Base-by-base conservation (phyloP, 2,113 vertebrate species). In the Neopipo cinnamomea region DNA sequence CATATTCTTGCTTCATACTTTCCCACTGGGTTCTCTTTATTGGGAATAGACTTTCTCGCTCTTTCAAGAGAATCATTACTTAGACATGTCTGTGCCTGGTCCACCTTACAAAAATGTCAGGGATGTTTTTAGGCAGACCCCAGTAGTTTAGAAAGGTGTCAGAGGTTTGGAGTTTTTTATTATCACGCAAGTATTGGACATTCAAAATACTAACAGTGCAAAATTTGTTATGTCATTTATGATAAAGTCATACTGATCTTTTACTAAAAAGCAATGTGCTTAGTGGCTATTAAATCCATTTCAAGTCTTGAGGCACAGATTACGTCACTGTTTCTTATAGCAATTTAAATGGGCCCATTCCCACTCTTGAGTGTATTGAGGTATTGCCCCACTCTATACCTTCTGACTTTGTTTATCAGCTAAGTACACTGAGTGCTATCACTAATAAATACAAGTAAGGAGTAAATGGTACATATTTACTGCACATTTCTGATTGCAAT, bases 31-130 rank as follows among this genome's bases (percentile, higher is more conserved):
- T 55, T 95, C 41, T 50, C 9, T 74, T 88, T 67, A 44, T 2
- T 59, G 5, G 16, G 9, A 89, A 71, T 3, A 77, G 22, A 59
- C 14, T 66, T 92, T 59, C 39, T 50, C 28, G 21, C 30, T 81
- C 39, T 92, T 87, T 53, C 62, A 91, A 91, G 49, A 74, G n/a
- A 50, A 39, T 30, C 14, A 62, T 89, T 65, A 46, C n/a, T 76
- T 76, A 58, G 28, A 21, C 55, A 47, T 14, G 2, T 22, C 41
- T 85, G 12, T 73, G 49, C 5, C n/a, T 58, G n/a, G 15, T 56
- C 31, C 14, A 72, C n/a, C 16, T 84, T 53, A 68, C 8, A 75
- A 74, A 91, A 94, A 35, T 39, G 83, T 13, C 25, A 47, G 58
- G 16, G 20, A 21, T 11, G 3, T 1, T 55, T 72, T 73, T 31